Conservation (phyloP, 2,888 invertebrate genomes). For the Lumbricus terrestris region DNA sequence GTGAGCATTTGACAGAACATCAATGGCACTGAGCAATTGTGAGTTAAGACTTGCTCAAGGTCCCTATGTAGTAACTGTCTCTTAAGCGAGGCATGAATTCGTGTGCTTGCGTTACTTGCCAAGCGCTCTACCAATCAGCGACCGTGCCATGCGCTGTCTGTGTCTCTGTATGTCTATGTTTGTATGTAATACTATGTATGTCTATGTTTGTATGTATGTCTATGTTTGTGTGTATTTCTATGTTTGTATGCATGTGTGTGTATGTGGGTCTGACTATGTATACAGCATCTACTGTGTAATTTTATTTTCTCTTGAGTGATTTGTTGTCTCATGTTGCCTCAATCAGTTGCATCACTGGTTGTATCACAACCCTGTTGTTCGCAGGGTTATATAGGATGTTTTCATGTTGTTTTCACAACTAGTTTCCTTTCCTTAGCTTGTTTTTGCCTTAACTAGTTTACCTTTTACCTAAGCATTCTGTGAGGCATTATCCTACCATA, state of each 20-base stretch:
- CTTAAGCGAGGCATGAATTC: no score
- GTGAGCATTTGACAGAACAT: no score
- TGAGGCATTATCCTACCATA: background rate
- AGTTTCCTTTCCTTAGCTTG: background rate
- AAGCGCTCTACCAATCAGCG: no score
- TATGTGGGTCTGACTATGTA: background rate
- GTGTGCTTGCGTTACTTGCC: no score
- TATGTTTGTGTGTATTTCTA: background rate
- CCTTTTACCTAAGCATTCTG: background rate
- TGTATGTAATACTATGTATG: no score
- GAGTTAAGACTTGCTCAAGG: no score
- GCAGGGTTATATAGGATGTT: background rate
- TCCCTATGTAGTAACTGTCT: no score
- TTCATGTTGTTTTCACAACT: background rate
- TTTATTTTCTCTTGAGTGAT: background rate
- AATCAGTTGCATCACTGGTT: no score
- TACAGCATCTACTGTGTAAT: background rate
- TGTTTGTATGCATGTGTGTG: background rate
- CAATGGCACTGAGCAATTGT: no score
- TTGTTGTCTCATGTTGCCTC: background rate
- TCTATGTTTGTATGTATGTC: no score
- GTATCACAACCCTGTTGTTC: background rate
- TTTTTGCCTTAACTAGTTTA: background rate
- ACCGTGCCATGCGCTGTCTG: no score
- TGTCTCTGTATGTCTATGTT: no score